These are phyloP conservation scores for Cottoperca gobio DNA, from an alignment of 2,797 vertebrate genomes.

Conservation along the genomic window DNA sequence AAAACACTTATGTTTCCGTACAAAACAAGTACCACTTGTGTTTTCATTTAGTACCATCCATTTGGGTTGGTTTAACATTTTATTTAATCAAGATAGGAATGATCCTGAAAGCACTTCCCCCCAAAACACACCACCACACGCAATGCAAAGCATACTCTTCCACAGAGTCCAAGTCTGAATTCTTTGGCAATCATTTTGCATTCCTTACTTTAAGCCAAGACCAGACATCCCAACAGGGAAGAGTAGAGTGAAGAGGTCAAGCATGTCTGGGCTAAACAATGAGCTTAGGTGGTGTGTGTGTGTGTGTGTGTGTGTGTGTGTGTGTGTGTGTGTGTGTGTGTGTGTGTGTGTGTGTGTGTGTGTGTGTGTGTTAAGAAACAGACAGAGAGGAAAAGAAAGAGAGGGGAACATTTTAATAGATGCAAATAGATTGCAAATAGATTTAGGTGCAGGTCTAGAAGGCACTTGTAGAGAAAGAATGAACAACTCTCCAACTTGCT, in stretches of 20 bases:
- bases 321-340: constrained; percentile 36
- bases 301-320: constrained; percentile 31
- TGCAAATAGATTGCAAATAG: constrained; percentile 33
- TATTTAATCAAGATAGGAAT: constrained; percentile 66
- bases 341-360: constrained; percentile 33
- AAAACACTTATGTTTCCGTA: constrained; percentile 55
- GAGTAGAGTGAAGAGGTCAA: constrained; percentile 63
- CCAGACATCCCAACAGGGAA: constrained; percentile 71
- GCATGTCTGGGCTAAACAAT: constrained; percentile 72
- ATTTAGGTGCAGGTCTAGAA: constrained; percentile 19
- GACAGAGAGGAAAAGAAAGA: neutral
- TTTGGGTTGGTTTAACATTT: constrained; percentile 57
- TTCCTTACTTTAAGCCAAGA: constrained; percentile 71
- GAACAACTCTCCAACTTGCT: neutral
- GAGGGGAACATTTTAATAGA: constrained; percentile 29
- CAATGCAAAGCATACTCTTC: constrained; percentile 41
- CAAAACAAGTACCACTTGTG: constrained; percentile 24
- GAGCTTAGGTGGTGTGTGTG: constrained; percentile 49
- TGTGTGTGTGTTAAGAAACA: constrained; percentile 26
- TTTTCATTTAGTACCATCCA: constrained; percentile 45
- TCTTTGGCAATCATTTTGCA: constrained; percentile 69
- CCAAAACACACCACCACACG: constrained; percentile 53
- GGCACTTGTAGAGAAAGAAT: neutral
- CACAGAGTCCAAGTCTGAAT: constrained; percentile 57
- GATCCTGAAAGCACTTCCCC: constrained; percentile 50